phyloP scores from a whole-genome alignment of 2,797 vertebrate species.

The Benthosema pterotum region DNA sequence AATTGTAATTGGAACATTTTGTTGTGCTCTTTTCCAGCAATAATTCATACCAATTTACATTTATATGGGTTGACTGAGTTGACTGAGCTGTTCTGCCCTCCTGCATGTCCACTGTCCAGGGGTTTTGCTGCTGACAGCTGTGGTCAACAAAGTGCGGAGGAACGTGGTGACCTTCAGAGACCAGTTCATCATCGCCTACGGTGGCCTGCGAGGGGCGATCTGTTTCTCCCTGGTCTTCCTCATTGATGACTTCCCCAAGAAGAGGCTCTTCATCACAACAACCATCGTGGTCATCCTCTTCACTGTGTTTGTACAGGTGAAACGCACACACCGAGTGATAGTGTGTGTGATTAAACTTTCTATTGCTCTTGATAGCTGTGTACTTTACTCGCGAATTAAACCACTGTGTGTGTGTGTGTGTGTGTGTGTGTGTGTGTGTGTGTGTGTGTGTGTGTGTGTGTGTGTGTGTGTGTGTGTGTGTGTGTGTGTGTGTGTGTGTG shows the following conservation, averaged over 20 bases:
- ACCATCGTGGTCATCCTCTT: conserved; percentile 94
- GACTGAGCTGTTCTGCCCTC: neutral
- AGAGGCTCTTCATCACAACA: conserved; percentile 87
- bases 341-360: no score
- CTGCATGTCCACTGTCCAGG: conserved; percentile 71
- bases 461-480: no score
- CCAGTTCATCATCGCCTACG: conserved; percentile 93
- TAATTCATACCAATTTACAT: no score
- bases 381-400: no score
- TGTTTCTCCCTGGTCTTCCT: conserved; percentile 93
- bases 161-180: conserved; percentile 90
- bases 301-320: conserved; percentile 84
- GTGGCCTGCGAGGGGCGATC: conserved; percentile 91
- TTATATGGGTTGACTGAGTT: no score
- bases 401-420: no score
- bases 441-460: no score
- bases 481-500: neutral
- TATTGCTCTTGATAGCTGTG: no score
- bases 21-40: no score
- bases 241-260: conserved; percentile 83
- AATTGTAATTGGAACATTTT: no score
- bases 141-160: conserved; percentile 92
- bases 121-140: conserved; percentile 87
- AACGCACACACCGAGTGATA: no score
- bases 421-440: no score